Evolutionary conservation across 2,797 vertebrate species (phyloP), one percentile per base, ranked within the genome.

Genomic region (Manis pentadactyla): DNA sequence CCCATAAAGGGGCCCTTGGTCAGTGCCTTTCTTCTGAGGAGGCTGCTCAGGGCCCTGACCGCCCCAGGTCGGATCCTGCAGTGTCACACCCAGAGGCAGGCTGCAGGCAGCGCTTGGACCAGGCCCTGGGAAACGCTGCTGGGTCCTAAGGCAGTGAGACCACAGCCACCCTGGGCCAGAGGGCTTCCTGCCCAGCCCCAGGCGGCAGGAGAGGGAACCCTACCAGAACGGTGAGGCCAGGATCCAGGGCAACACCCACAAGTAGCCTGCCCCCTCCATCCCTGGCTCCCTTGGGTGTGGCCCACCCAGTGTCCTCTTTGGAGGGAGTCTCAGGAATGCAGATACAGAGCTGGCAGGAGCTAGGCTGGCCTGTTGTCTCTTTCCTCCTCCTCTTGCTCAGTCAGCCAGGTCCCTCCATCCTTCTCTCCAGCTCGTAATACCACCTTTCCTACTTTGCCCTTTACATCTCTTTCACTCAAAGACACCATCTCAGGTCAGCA

Each of bases 261-360:
- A 31, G 55, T 42, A 69, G 61, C 51, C 37, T 39, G 37, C 37
- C 37, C 37, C 37, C 37, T 39, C 37, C 37, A 39, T 39, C 37
- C 37, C 37, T 39, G 37, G 11, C 15, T 69, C 18, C 49, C 12
- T 8, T n/a, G 23, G 49, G 37, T n/a, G n/a, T 78, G 55, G 74
- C 71, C 85, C 57, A 2, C 15, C 6, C 39, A 18, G 9, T 83
- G 39, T 86, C 84, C 46, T 31, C 55, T 66, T 57, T 87, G 59
- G 37, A 59, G 31, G 79, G 57, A 95, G 7, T 34, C 74, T 64
- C 49, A 46, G 59, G 66, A 55, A 3, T 55, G 66, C 73, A 55
- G 68, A 13, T 5, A 1, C 0, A 0, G 53, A 53, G n/a, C 39
- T 59, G 15, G 23, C 11, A 55, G 63, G 25, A 51, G 11, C 19